Base-by-base conservation (phyloP, 2,888 invertebrate species). In the Rhorus exstirpatorius region DNA sequence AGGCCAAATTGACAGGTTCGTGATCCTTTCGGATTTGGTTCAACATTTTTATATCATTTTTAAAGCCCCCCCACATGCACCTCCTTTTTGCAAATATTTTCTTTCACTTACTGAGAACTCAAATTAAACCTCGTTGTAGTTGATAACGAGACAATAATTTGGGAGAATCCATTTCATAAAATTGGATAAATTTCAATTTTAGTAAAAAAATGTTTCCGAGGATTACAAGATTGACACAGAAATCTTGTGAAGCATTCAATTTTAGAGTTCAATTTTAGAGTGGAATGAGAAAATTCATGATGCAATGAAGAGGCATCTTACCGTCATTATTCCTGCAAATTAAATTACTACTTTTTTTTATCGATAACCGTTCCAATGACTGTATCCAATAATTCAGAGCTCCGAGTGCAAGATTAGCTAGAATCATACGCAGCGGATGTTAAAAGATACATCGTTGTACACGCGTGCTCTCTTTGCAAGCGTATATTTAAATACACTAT, bases 361-460 rank as follows among this genome's bases (percentile, higher is more conserved):
- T 55, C 44, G 41, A 67, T 46, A 53, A 53, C 17, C 26, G 31
- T 14, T 35, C 8, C 10, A 38, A 70, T 70, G 21, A 55, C 44
- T 26, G 41, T 8, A 17, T 26, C 58, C 14, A 38, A 41, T 67
- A 60, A 58, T 77, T 77, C 24, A 26, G 38, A 60, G 46, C 10
- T 49, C 31, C 17, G 58, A 49, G 55, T 49, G 4, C 1, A 17
- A 60, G 49, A 68, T 60, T 46, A 77, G 49, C 10, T 51, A 17
- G 51, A 58, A 61, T 68, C 51, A 68, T 49, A 24, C 58, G 60
- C 49, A 58, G n/a, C 49, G 49, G 3, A 35, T 14, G 14, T 68
- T 55, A 26, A 21, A 24, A 55, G 14, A 17, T 19, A 19, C 19
- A 67, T 19, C 3, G 41, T 1, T 24, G 17, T 67, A 12, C 10